Base-by-base conservation (phyloP, 2,113 vertebrate species). In the Turdus rufiventris region DNA sequence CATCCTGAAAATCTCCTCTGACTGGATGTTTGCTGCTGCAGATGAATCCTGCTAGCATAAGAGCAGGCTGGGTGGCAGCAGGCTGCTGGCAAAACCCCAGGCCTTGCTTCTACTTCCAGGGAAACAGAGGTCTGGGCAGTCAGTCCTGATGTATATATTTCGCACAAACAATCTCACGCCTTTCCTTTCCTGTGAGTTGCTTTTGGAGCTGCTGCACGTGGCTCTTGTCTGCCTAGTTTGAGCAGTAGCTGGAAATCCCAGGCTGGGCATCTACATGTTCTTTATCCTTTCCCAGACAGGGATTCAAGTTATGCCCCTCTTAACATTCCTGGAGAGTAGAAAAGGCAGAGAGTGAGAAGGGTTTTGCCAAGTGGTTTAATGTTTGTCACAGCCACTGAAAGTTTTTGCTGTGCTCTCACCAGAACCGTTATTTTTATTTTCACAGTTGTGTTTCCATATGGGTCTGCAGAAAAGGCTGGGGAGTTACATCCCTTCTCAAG, bases 161-260 rank as follows among this genome's bases (percentile, higher is more conserved):
- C 91, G 80, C 78, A 86, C 75, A 91, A 95, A 85, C 89, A 77
- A 29, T 28, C 72, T 95, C 82, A 74, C 31, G 6, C 88, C 57
- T 96, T 93, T 89, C 75, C 43, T 67, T 90, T 96, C 89, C 91
- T 90, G 78, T 38, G 51, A 67, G 26, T 19, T 50, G 47, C 61
- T 68, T 84, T 86, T 1, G 2, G 68, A 79, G 62, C 47, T 58
- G 70, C 81, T 85, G 82, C 81, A 82, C 43, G 9, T 91, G 93
- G 88, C 81, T 48, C 23, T 34, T 50, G 47, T 76, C 81, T 90
- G 63, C n/a, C 51, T 51, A n/a, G 13, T 56, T 54, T 0, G 0
- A 89, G 50, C 28, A 40, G 61, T 43, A 42, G 84, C 74, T 82
- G 81, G 85, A 94, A 88, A 73, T 91, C 77, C 62, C 54, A 54